phyloP scores from a whole-genome alignment of 2,113 vertebrate species.

The Dryoscopus gambensis region DNA sequence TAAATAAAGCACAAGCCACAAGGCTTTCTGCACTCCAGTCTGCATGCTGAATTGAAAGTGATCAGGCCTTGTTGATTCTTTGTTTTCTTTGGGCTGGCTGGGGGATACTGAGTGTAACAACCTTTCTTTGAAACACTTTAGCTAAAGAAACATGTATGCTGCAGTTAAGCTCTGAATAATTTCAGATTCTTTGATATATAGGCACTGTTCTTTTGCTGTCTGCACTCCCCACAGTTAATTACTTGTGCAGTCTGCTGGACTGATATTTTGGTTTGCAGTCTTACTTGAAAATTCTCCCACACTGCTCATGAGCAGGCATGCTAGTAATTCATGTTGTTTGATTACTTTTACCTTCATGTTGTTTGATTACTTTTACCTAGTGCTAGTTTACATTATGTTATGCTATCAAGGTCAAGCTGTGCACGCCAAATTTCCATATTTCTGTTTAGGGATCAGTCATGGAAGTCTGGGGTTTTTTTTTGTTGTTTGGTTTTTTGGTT shows the following conservation, averaged over 20 bases:
- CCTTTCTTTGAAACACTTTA: neutral
- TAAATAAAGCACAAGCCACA: neutral
- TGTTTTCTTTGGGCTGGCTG: neutral
- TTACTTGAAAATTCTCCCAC: neutral
- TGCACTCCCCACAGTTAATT: neutral
- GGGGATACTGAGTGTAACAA: neutral
- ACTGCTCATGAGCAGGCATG: neutral
- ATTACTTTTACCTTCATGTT: neutral
- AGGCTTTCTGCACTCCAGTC: neutral
- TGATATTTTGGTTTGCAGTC: neutral
- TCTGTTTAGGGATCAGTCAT: neutral
- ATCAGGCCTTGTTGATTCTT: neutral
- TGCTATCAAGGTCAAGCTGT: neutral
- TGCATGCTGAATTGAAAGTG: neutral
- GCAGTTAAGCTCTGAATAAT: neutral
- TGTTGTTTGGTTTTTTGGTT: neutral
- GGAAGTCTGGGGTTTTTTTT: neutral
- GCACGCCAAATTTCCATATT: fast-evolving
- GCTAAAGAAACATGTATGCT: neutral
- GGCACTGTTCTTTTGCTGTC: neutral
- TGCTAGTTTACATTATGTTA: neutral
- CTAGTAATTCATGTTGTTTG: neutral
- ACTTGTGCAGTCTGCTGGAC: neutral
- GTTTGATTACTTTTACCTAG: neutral
- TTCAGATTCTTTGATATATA: neutral